Percentiles rank a stretch among this genome's conserved stretches.
Conservation (phyloP, 2,888 invertebrate genomes). For the Archips xylosteana region DNA sequence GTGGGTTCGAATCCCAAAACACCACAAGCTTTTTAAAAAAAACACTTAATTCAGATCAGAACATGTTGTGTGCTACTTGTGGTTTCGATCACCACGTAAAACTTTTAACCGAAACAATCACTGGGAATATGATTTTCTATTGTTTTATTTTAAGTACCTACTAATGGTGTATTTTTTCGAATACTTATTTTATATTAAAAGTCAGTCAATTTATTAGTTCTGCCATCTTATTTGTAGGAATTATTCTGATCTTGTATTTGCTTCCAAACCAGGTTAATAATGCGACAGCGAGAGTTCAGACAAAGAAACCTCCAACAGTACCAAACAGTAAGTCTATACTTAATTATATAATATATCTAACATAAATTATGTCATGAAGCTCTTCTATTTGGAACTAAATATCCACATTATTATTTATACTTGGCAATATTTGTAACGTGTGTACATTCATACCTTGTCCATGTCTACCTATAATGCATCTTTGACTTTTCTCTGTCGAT, state of each 20-base stretch:
- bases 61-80: slow-evolving; percentile 7
- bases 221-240: slow-evolving; percentile 45
- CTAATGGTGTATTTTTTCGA: not conserved
- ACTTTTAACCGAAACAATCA: not conserved
- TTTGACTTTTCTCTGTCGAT: slow-evolving; percentile 78
- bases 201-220: slow-evolving; percentile 56
- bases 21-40: not conserved
- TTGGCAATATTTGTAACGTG: not conserved
- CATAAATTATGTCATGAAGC: too few relatives aligned
- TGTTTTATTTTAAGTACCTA: not conserved
- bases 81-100: slow-evolving; percentile 35
- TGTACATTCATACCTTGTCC: not conserved
- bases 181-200: slow-evolving; percentile 46
- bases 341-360: not conserved
- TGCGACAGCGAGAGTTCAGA: slow-evolving; percentile 99
- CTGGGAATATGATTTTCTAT: not conserved
- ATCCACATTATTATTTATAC: too few relatives aligned
- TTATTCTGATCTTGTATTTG: slow-evolving; percentile 68
- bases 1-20: slow-evolving; percentile 59
- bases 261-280: slow-evolving; percentile 96
- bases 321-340: slow-evolving; percentile 91
- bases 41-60: not conserved
- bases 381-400: too few relatives aligned
- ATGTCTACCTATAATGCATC: slow-evolving; percentile 66
- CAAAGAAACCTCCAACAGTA: slow-evolving; percentile 97